Conservation (phyloP, 2,888 invertebrate genomes). For the Euzetes globulus region DNA sequence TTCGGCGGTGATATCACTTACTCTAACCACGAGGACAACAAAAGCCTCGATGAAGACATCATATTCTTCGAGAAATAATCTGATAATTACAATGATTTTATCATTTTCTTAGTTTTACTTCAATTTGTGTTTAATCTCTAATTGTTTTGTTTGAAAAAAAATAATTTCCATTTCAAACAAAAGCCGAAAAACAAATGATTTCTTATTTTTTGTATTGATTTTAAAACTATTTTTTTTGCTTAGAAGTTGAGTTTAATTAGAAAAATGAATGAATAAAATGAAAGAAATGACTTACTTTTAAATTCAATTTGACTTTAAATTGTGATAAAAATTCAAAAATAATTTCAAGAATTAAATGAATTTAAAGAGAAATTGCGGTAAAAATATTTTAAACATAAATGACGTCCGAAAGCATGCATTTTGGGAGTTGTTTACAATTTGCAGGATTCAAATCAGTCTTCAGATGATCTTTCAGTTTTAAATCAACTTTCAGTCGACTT, state of each 20-base stretch:
- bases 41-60: slow-evolving; percentile 39
- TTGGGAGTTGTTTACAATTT: too few relatives aligned
- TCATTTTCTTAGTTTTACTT: not conserved
- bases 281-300: not conserved
- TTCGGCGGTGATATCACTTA: slow-evolving; percentile 40
- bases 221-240: too few relatives aligned
- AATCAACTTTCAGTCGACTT: too few relatives aligned
- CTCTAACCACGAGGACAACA: slow-evolving; percentile 37
- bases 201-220: too few relatives aligned
- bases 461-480: too few relatives aligned
- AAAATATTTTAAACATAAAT: not conserved
- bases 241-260: too few relatives aligned
- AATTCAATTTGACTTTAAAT: not conserved
- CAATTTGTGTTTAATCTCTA: not conserved
- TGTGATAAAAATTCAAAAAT: not conserved
- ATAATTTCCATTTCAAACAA: not conserved
- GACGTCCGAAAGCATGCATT: too few relatives aligned
- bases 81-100: not conserved
- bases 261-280: not conserved
- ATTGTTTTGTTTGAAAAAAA: not conserved
- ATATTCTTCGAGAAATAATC: slow-evolving; percentile 33
- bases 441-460: too few relatives aligned
- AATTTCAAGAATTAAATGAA: not conserved
- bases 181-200: too few relatives aligned
- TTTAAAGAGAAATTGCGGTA: not conserved